Base-by-base conservation (phyloP, 2,888 invertebrate species). In the Agriotes lineatus region DNA sequence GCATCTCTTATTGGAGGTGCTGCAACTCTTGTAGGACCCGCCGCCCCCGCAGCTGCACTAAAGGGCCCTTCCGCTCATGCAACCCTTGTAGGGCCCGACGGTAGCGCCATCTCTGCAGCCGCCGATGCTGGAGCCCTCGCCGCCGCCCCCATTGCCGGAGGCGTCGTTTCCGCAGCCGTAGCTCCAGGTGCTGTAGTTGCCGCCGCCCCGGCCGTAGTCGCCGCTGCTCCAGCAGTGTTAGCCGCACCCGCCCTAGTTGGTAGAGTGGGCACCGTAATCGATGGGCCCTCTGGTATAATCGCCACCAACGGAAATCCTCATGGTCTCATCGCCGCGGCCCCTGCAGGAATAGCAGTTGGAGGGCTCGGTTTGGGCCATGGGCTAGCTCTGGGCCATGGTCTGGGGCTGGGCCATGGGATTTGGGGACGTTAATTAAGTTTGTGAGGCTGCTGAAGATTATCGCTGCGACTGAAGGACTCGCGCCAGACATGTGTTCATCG, bases 71-170 rank as follows among this genome's bases (percentile, higher is more conserved):
- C 74, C 4, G 64, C 71, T 30, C 45, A 61, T 37, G 71, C 75
- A n/a, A 64, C 69, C 10, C n/a, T 76, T 6, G 70, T 71, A 9
- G 76, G 75, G 25, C 76, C 75, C 14, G 76, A 85, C 87, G 7
- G 78, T 80, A 4, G 82, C 85, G 0, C 85, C 85, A 1, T 82
- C 84, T 1, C 82, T 85, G 0, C 84, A 84, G 7, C 83, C 84
- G 2, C 85, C 85, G 74, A 75, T 59, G 69, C 74, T 18, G 75
- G 75, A 7, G 75, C 66, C 7, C 66, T 76, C n/a, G 75, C 65
- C 5, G 74, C 74, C 35, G 71, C 76, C 25, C 73, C 78, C n/a
- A 67, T 66, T 50, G 69, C 75, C 35, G 78, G 72, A 48, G 75
- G 76, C 18, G 72, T 63, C 9, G 72, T 78, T 9, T 57, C 73